A percentile compares a stretch with the other conserved stretches of the same genome.
These are phyloP conservation scores for Xestia rhomboidea DNA, from an alignment of 2,888 invertebrate species.

Conservation along the genomic window DNA sequence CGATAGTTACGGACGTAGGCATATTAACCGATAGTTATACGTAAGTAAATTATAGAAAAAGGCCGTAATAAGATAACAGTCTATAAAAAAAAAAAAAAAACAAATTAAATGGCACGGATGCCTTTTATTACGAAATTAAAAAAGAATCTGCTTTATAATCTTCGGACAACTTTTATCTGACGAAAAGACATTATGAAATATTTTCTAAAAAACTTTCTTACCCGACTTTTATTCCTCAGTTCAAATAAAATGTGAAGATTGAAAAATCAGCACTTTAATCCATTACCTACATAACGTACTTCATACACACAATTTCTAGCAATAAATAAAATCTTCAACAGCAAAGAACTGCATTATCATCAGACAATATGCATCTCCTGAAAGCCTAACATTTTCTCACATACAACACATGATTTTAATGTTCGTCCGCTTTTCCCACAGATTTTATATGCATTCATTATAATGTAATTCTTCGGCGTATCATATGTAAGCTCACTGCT, in stretches of 20 bases:
- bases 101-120: too few species aligned
- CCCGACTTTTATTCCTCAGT: neutral
- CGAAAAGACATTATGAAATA: neutral
- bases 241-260: neutral
- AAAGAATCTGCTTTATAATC: too few species aligned
- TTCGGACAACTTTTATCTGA: neutral
- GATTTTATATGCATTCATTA: constrained; percentile 35
- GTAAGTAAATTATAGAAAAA: too few species aligned
- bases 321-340: neutral
- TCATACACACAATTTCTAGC: neutral
- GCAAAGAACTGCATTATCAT: constrained; percentile 4
- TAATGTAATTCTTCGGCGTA: constrained; percentile 11
- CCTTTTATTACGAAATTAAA: too few species aligned
- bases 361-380: neutral
- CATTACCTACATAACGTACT: neutral
- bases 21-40: too few species aligned
- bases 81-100: too few species aligned
- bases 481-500: constrained; percentile 16
- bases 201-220: neutral
- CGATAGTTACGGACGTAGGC: too few species aligned
- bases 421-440: constrained; percentile 1
- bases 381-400: constrained; percentile 19
- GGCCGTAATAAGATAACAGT: too few species aligned
- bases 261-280: neutral
- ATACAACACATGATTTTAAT: constrained; percentile 31